phyloP scores from a whole-genome alignment of 92 coral and sea anemone genomes.

The Palythoa grandis region DNA sequence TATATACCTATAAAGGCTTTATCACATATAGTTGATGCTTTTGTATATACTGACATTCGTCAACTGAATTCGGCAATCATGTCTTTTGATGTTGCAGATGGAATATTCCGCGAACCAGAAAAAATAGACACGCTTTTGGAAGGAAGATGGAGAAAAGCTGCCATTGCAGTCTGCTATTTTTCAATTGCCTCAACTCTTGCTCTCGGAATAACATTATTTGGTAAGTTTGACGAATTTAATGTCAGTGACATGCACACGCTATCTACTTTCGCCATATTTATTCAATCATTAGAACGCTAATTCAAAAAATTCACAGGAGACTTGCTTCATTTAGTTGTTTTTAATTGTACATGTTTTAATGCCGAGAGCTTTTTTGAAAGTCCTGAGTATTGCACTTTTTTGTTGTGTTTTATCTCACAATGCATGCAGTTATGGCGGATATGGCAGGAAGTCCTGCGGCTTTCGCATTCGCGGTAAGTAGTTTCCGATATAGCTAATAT shows the following conservation, averaged over 20 bases:
- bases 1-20: no score
- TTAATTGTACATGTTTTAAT: background rate
- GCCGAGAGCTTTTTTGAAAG: background rate
- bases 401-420: background rate
- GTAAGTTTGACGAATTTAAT: constrained; percentile 14
- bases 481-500: background rate
- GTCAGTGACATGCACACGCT: background rate
- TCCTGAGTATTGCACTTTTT: background rate
- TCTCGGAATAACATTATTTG: constrained; percentile 26
- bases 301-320: background rate
- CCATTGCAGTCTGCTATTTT: constrained; percentile 26
- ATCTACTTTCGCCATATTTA: background rate
- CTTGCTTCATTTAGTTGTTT: background rate
- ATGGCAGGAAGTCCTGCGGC: constrained; percentile 37
- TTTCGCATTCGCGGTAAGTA: constrained; percentile 42
- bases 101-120: constrained; percentile 40
- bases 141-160: constrained; percentile 30
- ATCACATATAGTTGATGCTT: background rate
- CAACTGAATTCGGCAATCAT: background rate
- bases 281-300: background rate
- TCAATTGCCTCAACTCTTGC: constrained; percentile 30
- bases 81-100: constrained; percentile 9
- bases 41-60: background rate
- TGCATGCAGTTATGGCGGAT: constrained; percentile 30
- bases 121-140: constrained; percentile 40